A percentile compares a stretch with the other conserved stretches of the same genome.
Evolutionary conservation across 2,888 invertebrate species (phyloP).

Genomic region (Tenthredo notha): DNA sequence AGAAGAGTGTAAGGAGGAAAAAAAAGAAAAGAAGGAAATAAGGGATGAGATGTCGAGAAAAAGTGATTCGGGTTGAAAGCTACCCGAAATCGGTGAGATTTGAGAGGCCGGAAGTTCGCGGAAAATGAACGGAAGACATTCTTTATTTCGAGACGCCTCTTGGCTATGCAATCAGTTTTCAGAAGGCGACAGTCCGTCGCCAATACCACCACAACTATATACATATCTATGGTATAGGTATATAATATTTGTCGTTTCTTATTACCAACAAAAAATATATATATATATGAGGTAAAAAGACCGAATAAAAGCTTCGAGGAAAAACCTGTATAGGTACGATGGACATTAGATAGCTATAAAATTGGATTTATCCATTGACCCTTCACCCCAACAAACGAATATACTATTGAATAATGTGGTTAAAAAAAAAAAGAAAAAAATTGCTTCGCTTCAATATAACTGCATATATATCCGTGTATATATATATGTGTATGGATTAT

Average conservation of each 20-base stretch:
- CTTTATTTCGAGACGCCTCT: conserved; percentile 27
- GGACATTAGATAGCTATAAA: neutral
- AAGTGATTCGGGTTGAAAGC: conserved; percentile 15
- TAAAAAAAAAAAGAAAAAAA: neutral
- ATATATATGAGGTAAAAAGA: too few species aligned
- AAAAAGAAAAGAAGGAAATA: too few species aligned
- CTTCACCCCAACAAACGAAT: neutral
- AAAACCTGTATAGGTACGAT: neutral
- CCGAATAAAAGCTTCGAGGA: neutral
- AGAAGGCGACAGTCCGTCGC: conserved; percentile 32
- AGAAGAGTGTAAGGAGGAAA: too few species aligned
- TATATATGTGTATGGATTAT: neutral
- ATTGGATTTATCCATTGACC: conserved; percentile 12
- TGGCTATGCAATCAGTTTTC: too few species aligned
- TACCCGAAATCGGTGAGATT: conserved; percentile 10
- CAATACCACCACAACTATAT: neutral
- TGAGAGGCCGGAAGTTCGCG: conserved; percentile 30
- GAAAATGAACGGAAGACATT: conserved; percentile 51
- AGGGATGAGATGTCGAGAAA: neutral
- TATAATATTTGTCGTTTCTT: neutral
- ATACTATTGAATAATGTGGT: neutral
- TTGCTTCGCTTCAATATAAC: neutral
- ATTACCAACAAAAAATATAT: neutral
- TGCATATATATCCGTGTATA: neutral
- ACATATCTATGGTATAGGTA: neutral